Evolutionary conservation across 2,888 invertebrate genomes (phyloP), one percentile per base, ranked within the genome.

Genomic region (Drosophila pseudotakahashii): DNA sequence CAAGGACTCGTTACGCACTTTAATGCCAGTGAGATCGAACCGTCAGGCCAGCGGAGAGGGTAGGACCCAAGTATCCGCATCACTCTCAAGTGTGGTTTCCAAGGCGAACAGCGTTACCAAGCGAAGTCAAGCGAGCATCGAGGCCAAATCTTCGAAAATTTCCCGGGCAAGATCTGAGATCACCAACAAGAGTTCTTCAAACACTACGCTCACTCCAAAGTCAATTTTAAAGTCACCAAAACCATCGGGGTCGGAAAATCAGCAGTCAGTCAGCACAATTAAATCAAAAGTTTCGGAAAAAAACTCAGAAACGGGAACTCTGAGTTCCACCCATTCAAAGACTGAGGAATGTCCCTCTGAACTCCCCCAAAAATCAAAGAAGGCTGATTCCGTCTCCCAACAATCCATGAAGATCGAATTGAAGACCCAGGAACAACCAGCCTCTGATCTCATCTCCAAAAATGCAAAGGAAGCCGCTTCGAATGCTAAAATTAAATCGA

Each of bases 11-110:
- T 9, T 78, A 0, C 54, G 7, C 26, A 80, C 73, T 1, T n/a
- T 82, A 19, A 7, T 82, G 48, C 64, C 75, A 1, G 45, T 75
- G 3, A 57, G 44, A 14, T 16, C 30, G 2, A 19, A 4, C 3
- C 72, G 54, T 2, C 36, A 48, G 14, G 13, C 14, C 1, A 54
- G 41, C 42, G 11, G 34, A 42, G 10, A 51, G 19, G 16, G 7
- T 7, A 13, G 10, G 2, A 3, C 13, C 5, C 19, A 32, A 2
- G 7, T 32, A n/a, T 54, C 63, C 3, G 13, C 6, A 0, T 79
- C 80, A 0, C 37, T 50, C 6, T 32, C 36, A 0, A 82, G 78
- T n/a, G 19, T 39, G 9, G 6, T 19, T 7, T 44, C 48, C 13
- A 26, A 37, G 1, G 23, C n/a, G 0, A 68, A 58, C 7, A 54